Base-by-base conservation (phyloP, 2,113 vertebrate genomes). In the Myiozetetes cayanensis region DNA sequence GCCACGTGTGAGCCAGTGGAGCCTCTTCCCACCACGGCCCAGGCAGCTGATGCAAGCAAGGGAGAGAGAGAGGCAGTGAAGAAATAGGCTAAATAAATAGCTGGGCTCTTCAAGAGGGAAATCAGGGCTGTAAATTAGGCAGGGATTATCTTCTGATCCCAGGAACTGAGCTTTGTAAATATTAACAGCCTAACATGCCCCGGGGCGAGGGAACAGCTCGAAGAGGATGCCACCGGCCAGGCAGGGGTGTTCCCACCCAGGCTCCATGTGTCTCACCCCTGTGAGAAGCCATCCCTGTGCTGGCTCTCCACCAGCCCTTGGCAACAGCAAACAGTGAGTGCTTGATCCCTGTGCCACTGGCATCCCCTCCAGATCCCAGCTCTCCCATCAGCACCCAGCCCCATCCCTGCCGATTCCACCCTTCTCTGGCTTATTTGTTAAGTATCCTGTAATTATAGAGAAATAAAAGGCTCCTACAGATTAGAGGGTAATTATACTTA, bases 401-500 rank as follows among this genome's bases (percentile, higher is more conserved):
- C n/a, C 10, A 1, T 2, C 46, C 77, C 33, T 1, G 0, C 33
- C 2, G 1, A 4, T 35, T 19, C 80, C 78, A 67, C 67, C 62
- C 79, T 70, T 43, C 93, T 81, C 90, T 28, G 85, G 58, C 85
- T 89, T 92, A 93, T 97, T 97, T 97, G 93, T 96, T 89, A 95
- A 96, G 96, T 94, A 96, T 94, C 93, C 93, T 96, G 91, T 97
- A 97, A 98, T 98, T 98, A 97, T 19, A 91, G 50, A 92, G 96
- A 96, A 98, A 98, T 97, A 96, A 97, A 92, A 96, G 97, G 92
- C 97, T 98, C 92, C 96, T 59, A 78, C 96, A 93, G 96, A 97
- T 94, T 91, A 89, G 93, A 71, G 96, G 96, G 95, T 97, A 98
- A 98, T 98, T 98, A 97, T 47, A 80, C 85, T 96, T 98, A 98